Evolutionary conservation across 2,113 vertebrate species (phyloP).

Genomic region (Odontophorus gujanensis): DNA sequence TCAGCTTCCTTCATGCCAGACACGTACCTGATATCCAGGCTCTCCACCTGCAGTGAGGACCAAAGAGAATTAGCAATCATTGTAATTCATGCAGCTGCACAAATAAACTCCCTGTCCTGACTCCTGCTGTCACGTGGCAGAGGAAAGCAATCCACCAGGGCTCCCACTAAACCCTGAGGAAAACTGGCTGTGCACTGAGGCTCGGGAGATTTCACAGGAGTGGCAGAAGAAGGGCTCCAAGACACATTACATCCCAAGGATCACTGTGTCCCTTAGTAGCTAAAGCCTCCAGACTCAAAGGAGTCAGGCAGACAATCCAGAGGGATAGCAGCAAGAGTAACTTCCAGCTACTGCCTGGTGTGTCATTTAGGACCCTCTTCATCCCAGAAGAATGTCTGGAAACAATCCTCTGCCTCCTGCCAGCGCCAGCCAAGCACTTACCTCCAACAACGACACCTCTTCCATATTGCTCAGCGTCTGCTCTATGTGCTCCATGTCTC

Average conservation of each 20-base stretch:
- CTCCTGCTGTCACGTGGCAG: neutral
- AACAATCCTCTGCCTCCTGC: neutral
- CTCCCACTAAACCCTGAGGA: no score
- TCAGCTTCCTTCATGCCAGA: constrained; percentile 9
- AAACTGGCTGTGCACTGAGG: neutral
- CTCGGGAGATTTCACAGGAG: neutral
- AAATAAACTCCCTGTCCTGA: constrained; percentile 8
- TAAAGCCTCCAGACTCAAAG: neutral
- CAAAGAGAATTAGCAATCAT: constrained; percentile 60
- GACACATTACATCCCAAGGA: neutral
- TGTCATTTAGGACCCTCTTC: neutral
- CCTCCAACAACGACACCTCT: constrained; percentile 70
- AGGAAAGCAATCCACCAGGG: neutral
- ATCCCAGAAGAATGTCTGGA: neutral
- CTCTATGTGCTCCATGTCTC: constrained; percentile 62
- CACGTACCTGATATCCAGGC: constrained; percentile 66
- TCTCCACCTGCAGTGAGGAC: constrained; percentile 72
- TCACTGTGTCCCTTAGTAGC: neutral
- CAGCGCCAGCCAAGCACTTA: constrained; percentile 33
- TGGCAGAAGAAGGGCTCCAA: neutral
- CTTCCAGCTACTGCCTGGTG: neutral
- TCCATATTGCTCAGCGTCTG: constrained; percentile 49
- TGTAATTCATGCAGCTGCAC: constrained; percentile 11
- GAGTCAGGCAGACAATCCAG: neutral
- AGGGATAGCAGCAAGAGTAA: neutral